Base-by-base conservation (phyloP, 2,113 vertebrate species). In the Halcyon malimbica region DNA sequence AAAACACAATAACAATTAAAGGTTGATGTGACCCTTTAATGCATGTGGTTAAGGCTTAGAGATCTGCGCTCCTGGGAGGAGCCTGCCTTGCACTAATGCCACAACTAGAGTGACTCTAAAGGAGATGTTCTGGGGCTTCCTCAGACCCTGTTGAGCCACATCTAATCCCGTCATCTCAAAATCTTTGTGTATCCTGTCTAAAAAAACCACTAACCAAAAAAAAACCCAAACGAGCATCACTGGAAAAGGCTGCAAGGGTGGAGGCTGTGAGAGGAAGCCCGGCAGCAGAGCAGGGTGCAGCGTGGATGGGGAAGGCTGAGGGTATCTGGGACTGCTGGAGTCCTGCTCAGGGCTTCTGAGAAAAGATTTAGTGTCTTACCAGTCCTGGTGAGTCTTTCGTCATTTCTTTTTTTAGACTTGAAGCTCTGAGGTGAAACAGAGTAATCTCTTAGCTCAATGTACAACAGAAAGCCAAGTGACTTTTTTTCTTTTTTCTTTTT, bases 231-330 rank as follows among this genome's bases (percentile, higher is more conserved):
- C 13, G n/a, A 41, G 2, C 26, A 6, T 57, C 1, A 7, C 13
- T 33, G 26, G 54, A 54, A n/a, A 57, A 28, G 10, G 23, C 35
- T 28, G n/a, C 19, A 21, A 42, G 35, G 60, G 20, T 25, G 24
- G 48, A 44, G 16, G 33, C 11, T 18, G 19, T 24, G 35, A 28
- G 64, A 41, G 51, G 56, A 71, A 33, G 24, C 11, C 50, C 9
- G 13, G 64, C 16, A 28, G 59, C n/a, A 24, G 17, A 10, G 7
- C 2, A 0, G 35, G 13, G 10, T 44, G 16, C 2, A 4, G 1
- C 13, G n/a, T 25, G 53, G 39, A 9, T 10, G 16, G 15, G 39
- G 60, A 37, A 37, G 16, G 6, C n/a, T 24, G 15, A 11, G 17
- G n/a, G 16, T 25, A 21, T 15, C 44, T 65, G 50, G 44, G 42